Conservation (phyloP, 1,140 invertebrate genomes). For the Bradysia coprophila region DNA sequence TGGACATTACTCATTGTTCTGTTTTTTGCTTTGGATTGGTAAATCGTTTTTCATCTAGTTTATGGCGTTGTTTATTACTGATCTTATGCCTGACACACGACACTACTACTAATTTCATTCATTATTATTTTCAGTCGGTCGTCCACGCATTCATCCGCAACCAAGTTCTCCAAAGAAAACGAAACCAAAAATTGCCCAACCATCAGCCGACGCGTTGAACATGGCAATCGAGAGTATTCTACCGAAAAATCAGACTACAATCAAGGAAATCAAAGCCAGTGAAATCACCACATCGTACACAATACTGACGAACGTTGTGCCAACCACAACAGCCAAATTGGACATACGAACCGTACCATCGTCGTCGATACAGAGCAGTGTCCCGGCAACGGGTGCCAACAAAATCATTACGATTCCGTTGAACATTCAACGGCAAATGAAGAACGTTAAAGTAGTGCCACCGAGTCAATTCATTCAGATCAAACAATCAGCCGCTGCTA, state of each 20-base stretch:
- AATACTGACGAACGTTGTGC: not conserved
- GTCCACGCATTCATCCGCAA: conserved; percentile 19
- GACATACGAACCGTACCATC: conserved; percentile 3
- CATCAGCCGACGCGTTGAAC: conserved; percentile 14
- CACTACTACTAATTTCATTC: too few species aligned
- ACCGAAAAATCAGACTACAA: not conserved
- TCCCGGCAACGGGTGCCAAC: conserved; percentile 18
- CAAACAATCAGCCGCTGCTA: too few species aligned
- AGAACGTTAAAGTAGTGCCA: not conserved
- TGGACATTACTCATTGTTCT: too few species aligned
- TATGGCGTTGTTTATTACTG: too few species aligned
- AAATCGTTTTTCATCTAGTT: too few species aligned
- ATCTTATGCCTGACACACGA: too few species aligned
- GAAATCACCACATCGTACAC: not conserved
- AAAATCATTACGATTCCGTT: conserved; percentile 7
- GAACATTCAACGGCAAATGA: not conserved
- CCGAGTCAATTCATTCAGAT: not conserved
- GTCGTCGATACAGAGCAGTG: not conserved
- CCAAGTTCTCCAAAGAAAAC: conserved; percentile 7
- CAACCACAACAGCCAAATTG: not conserved
- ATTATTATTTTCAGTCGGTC: conserved; percentile 23
- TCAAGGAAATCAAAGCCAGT: not conserved
- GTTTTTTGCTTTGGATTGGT: too few species aligned
- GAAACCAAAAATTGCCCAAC: conserved; percentile 3
- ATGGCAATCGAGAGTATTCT: conserved; percentile 19